Conservation (phyloP, 92 coral and sea anemone species). For the Blastomussa wellsi region DNA sequence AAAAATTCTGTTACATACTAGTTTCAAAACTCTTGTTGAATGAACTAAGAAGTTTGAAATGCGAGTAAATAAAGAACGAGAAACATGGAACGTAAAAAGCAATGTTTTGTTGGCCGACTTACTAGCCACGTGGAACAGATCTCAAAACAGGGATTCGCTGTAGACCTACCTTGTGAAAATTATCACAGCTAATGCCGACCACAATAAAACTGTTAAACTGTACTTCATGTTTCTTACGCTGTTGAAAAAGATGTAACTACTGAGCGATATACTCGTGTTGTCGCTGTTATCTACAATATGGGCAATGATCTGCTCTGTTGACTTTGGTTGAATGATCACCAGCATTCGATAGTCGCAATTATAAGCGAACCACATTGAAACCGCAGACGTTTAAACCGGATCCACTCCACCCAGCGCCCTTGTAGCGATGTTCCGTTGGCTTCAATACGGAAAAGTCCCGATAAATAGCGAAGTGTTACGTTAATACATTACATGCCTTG, state of each 20-base stretch:
- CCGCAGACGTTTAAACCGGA: slow-evolving; percentile 47
- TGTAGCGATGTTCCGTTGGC: neutral
- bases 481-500: slow-evolving; percentile 2
- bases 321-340: slow-evolving; percentile 10
- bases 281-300: neutral
- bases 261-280: too few relatives aligned
- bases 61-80: neutral
- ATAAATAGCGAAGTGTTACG: neutral
- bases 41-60: neutral
- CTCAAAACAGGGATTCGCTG: neutral
- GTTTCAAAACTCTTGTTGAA: neutral
- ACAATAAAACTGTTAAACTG: slow-evolving; percentile 13
- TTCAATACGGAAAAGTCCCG: slow-evolving; percentile 27
- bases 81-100: neutral
- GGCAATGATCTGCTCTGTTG: slow-evolving; percentile 24
- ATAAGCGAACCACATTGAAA: slow-evolving; percentile 5
- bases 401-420: slow-evolving; percentile 6
- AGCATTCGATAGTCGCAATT: neutral
- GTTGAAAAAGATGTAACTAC: neutral
- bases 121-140: slow-evolving; percentile 13
- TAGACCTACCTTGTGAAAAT: slow-evolving; percentile 36
- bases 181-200: slow-evolving; percentile 15
- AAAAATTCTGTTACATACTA: neutral
- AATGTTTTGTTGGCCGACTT: too few relatives aligned
- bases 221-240: slow-evolving; percentile 23